Evolutionary conservation across 2,113 vertebrate genomes (phyloP).

Genomic region (Ctenomys sociabilis): DNA sequence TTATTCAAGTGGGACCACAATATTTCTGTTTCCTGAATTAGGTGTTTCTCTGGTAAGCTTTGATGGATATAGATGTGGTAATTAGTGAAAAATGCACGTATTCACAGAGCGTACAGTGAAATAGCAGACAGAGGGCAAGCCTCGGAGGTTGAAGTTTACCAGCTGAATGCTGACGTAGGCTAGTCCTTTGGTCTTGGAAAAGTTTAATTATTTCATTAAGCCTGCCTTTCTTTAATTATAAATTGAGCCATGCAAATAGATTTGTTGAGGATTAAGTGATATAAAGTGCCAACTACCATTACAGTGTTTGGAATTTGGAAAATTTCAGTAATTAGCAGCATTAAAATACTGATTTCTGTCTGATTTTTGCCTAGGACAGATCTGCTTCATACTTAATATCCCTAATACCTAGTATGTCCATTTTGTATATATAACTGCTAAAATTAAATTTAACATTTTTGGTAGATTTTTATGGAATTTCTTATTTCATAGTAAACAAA

Average conservation of each 20-base stretch:
- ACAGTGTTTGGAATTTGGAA: not conserved
- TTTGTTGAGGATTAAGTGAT: not conserved
- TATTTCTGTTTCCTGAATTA: not conserved
- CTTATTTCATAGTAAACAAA: not conserved
- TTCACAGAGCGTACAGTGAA: not conserved
- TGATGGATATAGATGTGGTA: not conserved
- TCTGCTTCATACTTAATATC: not conserved
- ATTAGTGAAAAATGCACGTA: not conserved
- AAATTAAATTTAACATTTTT: slow-evolving; percentile 22
- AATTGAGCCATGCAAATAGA: not conserved
- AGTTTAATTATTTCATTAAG: not conserved
- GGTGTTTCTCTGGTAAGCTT: not conserved
- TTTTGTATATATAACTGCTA: not conserved
- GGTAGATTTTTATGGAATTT: not conserved
- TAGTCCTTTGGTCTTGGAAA: slow-evolving; percentile 20
- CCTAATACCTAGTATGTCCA: not conserved
- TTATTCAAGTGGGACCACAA: not conserved
- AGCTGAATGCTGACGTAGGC: not conserved
- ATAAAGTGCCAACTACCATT: not conserved
- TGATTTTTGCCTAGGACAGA: not conserved
- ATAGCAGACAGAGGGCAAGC: not conserved
- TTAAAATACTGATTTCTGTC: slow-evolving; percentile 44
- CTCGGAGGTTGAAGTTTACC: not conserved
- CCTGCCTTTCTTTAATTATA: not conserved
- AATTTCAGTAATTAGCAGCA: not conserved